phyloP scores from a whole-genome alignment of 2,888 invertebrate species.

The Aspidiotus destructor region DNA sequence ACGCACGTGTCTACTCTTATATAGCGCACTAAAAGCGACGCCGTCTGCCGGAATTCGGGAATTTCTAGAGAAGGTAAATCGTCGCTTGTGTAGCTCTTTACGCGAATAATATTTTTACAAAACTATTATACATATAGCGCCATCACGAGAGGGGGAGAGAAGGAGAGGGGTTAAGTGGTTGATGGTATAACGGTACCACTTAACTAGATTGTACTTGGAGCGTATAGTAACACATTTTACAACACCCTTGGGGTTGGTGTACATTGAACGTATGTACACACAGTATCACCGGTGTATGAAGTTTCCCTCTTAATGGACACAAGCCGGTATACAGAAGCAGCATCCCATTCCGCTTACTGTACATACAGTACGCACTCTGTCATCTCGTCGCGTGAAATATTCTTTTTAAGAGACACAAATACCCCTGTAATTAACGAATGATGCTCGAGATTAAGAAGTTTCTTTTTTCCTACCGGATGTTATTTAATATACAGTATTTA shows the following conservation, averaged over 20 bases:
- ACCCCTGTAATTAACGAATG: constrained; percentile 4
- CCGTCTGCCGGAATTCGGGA: no score
- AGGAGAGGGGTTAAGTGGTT: constrained; percentile 3
- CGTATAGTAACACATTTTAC: constrained; percentile 20
- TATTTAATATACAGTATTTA: constrained; percentile 2
- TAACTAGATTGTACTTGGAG: constrained; percentile 27
- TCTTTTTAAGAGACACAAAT: background rate
- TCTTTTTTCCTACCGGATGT: constrained; percentile 1
- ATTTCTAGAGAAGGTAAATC: no score
- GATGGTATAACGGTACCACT: constrained; percentile 15
- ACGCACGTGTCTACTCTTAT: no score
- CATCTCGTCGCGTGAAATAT: background rate
- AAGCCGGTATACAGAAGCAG: constrained; percentile 1
- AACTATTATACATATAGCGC: background rate
- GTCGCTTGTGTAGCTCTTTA: no score
- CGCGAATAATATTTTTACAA: background rate
- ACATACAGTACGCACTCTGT: background rate
- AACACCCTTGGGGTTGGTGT: constrained; percentile 18
- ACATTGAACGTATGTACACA: background rate
- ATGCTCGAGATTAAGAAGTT: background rate
- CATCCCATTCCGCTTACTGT: background rate
- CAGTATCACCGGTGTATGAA: background rate
- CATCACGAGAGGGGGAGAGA: background rate
- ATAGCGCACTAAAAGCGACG: no score
- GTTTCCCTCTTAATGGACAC: constrained; percentile 14